Evolutionary conservation across 2,888 invertebrate genomes (phyloP), one percentile per base, ranked within the genome.

Genomic region (Epistrophella euchroma): DNA sequence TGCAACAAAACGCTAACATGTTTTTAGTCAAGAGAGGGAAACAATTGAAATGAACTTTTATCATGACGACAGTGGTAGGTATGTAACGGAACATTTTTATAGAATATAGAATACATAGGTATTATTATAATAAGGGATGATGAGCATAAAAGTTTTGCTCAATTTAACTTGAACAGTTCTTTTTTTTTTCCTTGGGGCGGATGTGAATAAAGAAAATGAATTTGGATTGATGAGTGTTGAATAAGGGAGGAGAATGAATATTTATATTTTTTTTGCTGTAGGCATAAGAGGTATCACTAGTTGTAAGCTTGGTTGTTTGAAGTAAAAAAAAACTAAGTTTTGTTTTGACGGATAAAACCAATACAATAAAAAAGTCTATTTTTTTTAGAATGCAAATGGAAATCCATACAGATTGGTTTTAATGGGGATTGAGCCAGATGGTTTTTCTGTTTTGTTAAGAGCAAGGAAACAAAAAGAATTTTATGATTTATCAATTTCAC

Each of bases 131-230:
- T 28, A 52, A 58, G 43, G 55, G 74, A 84, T 68, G 66, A 55
- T 28, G 70, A 70, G 70, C 52, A 52, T 10, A 70, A 72, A 58
- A 71, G 68, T 83, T 74, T 70, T 74, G 47, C 73, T 71, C 79
- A 25, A 79, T 84, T 84, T 70, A 71, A 52, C 70, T 56, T 37
- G 79, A 74, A 60, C 70, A 13, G 15, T 25, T 6, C 28, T 50
- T 35, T 66, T 50, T 32, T 19, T 19, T 22, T 47, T 47, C 15
- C 15, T 15, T 32, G 3, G 37, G 37, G 25, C n/a, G 52, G 68
- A 50, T 68, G 50, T 68, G 50, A 52, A 68, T 52, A 22, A 52
- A 37, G 52, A 47, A 35, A 52, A 37, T 22, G 68, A 66, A 68
- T 68, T 68, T 68, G 50, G n/a, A 68, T 68, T 50, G 68, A 68